A percentile compares a stretch with the other conserved stretches of the same genome.
Evolutionary conservation across 2,888 invertebrate genomes (phyloP).

Genomic region (Rotaria magnacalcarata): DNA sequence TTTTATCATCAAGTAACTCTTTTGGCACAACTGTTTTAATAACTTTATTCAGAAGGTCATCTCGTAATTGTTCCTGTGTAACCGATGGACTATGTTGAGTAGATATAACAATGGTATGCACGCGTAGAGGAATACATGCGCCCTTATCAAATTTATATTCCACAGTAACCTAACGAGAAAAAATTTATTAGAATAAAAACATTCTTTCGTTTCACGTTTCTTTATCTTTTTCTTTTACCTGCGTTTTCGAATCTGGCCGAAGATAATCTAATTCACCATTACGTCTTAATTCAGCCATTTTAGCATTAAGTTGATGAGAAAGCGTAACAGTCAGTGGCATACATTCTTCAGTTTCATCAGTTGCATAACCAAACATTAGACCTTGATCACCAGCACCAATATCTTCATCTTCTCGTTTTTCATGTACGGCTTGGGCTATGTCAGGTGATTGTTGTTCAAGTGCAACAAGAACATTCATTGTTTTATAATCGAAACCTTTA

Average conservation of each 20-base stretch:
- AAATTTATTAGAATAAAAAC: slow-evolving; percentile 57
- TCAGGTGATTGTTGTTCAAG: slow-evolving; percentile 68
- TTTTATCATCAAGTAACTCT: slow-evolving; percentile 83
- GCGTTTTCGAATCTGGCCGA: slow-evolving; percentile 59
- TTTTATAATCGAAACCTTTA: slow-evolving; percentile 95
- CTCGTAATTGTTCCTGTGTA: slow-evolving; percentile 73
- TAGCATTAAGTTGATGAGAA: slow-evolving; percentile 58
- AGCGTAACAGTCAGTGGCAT: slow-evolving; percentile 60
- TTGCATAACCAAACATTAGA: slow-evolving; percentile 60
- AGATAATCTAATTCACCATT: slow-evolving; percentile 57
- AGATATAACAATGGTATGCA: slow-evolving; percentile 98
- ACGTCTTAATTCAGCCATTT: slow-evolving; percentile 56
- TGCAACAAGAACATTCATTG: slow-evolving; percentile 93
- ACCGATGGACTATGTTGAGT: slow-evolving; percentile 92
- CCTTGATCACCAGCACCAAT: slow-evolving; percentile 60
- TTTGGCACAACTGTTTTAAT: slow-evolving; percentile 84
- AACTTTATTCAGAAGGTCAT: slow-evolving; percentile 82
- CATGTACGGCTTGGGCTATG: slow-evolving; percentile 74
- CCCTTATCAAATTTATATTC: slow-evolving; percentile 87
- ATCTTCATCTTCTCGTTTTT: slow-evolving; percentile 54
- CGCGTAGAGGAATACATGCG: slow-evolving; percentile 84
- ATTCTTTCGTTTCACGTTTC: no score
- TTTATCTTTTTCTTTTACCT: slow-evolving; percentile 50
- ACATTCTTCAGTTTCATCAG: slow-evolving; percentile 60
- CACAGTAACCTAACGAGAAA: slow-evolving; percentile 72